Base-by-base conservation (phyloP, 2,113 vertebrate species). In the Scortum barcoo region DNA sequence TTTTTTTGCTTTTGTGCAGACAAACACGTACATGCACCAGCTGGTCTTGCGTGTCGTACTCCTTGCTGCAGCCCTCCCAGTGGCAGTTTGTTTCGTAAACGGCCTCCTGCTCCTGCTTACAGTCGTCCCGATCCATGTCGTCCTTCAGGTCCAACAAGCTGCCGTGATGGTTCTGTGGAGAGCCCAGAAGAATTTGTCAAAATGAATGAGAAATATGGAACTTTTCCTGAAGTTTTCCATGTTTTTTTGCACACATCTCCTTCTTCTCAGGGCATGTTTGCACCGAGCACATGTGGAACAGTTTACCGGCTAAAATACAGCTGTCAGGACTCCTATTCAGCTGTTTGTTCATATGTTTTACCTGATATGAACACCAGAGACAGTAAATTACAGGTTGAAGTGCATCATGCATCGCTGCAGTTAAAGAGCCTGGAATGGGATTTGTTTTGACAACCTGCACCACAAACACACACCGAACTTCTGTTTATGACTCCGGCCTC, bases 51-150 rank as follows among this genome's bases (percentile, higher is more conserved):
- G 96, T 97, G 93, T 99, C 97, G 2, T 96, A 97, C 92, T 99
- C 98, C 86, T 96, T 96, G 85, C 92, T 92, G 93, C 98, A 99
- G 81, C 95, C 96, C 80, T 97, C 98, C 98, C 98, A 99, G 93
- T 96, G 98, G 90, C 98, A 99, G 92, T 97, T 97, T 26, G 98
- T 99, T 93, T 99, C 97, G 6, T 98, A 98, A 82, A 98, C 94
- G 68, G 96, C 95, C 80, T 99, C 98, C 0, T 96, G 94, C 91
- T 99, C 97, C 90, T 97, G 97, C 89, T 98, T 98, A 57, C 96
- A 97, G 58, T 99, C 97, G 7, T 99, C 98, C 72, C 96, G 96
- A 84, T 98, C 97, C 88, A 95, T 90, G 80, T 99, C 97, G 66
- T 99, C 98, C 90, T 97, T 97, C 93, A 96, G 94, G 86, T 98